Evolutionary conservation across 1,140 invertebrate species (phyloP).

Genomic region (Dreissena polymorpha): DNA sequence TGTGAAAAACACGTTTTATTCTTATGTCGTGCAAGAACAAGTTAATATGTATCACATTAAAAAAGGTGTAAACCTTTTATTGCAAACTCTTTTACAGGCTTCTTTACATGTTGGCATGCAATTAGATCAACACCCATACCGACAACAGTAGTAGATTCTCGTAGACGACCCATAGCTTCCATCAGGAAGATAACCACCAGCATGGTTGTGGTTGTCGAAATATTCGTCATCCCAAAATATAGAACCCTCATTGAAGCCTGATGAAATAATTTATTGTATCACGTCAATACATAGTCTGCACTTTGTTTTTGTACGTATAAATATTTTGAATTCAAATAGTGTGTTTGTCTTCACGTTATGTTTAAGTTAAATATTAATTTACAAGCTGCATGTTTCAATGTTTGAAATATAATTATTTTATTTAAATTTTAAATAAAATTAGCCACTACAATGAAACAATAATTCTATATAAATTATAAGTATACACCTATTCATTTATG

Average conservation of each 20-base stretch:
- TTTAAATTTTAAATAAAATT: too few species aligned
- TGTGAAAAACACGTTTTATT: background rate
- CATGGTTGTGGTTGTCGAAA: constrained; percentile 28
- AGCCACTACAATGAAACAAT: too few species aligned
- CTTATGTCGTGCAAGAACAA: background rate
- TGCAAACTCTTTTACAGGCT: background rate
- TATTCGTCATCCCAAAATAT: constrained; percentile 61
- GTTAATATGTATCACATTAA: background rate
- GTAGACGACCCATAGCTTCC: constrained; percentile 58
- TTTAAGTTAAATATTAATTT: too few species aligned
- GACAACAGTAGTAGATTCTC: constrained; percentile 64
- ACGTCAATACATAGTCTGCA: too few species aligned
- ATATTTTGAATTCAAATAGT: too few species aligned
- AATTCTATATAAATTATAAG: too few species aligned
- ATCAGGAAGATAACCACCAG: constrained; percentile 55
- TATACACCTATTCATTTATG: too few species aligned
- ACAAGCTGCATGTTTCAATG: too few species aligned
- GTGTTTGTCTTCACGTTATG: too few species aligned
- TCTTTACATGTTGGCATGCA: background rate
- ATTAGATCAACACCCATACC: constrained; percentile 25
- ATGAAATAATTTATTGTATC: background rate
- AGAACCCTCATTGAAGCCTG: constrained; percentile 57
- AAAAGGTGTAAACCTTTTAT: background rate
- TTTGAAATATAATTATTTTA: too few species aligned
- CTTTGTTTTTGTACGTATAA: too few species aligned